Evolutionary conservation across 2,888 invertebrate genomes (phyloP), one percentile per base, ranked within the genome.

Genomic region (Diaprepes abbreviatus): DNA sequence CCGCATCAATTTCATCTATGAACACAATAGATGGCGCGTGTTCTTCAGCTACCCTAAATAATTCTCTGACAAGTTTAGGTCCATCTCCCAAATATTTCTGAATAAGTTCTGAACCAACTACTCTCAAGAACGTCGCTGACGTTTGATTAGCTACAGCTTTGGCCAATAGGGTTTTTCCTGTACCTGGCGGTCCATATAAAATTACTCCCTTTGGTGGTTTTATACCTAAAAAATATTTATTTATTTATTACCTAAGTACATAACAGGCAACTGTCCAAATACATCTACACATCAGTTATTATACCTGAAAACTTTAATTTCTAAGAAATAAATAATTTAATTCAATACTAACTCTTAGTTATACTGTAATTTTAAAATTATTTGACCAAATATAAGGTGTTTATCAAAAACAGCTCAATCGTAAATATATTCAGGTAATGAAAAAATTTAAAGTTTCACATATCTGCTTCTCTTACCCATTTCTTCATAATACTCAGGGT

Each of bases 81-180:
- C 99, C 99, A 86, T 99, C 99, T 73, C 99, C 99, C 90, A 92
- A 80, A 85, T 99, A 99, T 84, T 99, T 99, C 82, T 99, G 98
- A 81, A 99, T 98, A 19, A 99, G 89, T 85, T 99, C 98, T 2
- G 98, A 98, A n/a, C 99, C 99, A 14, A 99, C 99, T 60, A 99
- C 98, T 76, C 99, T 88, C 54, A 99, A 88, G 86, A 99, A 99
- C 12, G 99, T 99, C 0, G 99, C 99, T 0, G 98, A 98, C 0
- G 99, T 99, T 84, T 99, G 98, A 86, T 99, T 99, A 45, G 99
- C 99, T 0, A 99, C 99, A 17, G 99, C 99, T 85, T 99, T 99
- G 6, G 99, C 99, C 63, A 99, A 86, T 38, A 99, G 86, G 0
- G 99, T 99, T 86, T 99, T 99, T 55, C 98, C 99, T 14, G 98